These are phyloP conservation scores for Apamea epomidion DNA, from an alignment of 2,888 invertebrate species.

Conservation along the genomic window DNA sequence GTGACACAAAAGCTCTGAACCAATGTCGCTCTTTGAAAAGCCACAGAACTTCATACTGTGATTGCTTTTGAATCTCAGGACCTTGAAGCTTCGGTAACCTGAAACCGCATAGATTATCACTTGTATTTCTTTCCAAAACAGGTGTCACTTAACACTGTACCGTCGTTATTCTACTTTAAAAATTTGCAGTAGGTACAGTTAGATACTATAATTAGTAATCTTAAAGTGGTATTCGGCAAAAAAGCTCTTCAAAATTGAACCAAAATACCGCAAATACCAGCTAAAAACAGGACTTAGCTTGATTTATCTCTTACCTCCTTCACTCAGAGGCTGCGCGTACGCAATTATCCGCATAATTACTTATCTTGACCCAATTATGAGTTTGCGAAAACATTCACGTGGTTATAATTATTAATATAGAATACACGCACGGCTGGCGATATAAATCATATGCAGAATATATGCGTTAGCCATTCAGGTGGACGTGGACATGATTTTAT, in stretches of 20 bases:
- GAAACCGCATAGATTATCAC: neutral
- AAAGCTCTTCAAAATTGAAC: neutral
- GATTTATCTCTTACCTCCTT: slow-evolving; percentile 43
- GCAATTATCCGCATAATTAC: slow-evolving; percentile 64
- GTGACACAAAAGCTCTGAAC: neutral
- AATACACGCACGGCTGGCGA: slow-evolving; percentile 53
- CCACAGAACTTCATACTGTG: neutral
- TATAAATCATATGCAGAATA: slow-evolving; percentile 79
- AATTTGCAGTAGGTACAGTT: neutral
- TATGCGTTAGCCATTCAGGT: slow-evolving; percentile 67
- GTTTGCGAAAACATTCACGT: slow-evolving; percentile 61
- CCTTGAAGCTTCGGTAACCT: neutral
- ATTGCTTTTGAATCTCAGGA: neutral
- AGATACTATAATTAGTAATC: neutral
- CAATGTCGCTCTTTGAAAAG: neutral
- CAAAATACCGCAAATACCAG: neutral
- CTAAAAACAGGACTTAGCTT: slow-evolving; percentile 37
- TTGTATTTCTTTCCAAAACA: neutral
- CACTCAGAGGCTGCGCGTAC: slow-evolving; percentile 24
- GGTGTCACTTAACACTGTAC: too few species aligned
- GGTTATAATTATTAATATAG: slow-evolving; percentile 66
- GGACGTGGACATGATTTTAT: slow-evolving; percentile 63
- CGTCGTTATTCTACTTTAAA: neutral
- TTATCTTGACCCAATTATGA: slow-evolving; percentile 67
- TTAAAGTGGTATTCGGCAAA: neutral